Evolutionary conservation across 2,888 invertebrate species (phyloP).

Genomic region (Tenthredo distinguenda): DNA sequence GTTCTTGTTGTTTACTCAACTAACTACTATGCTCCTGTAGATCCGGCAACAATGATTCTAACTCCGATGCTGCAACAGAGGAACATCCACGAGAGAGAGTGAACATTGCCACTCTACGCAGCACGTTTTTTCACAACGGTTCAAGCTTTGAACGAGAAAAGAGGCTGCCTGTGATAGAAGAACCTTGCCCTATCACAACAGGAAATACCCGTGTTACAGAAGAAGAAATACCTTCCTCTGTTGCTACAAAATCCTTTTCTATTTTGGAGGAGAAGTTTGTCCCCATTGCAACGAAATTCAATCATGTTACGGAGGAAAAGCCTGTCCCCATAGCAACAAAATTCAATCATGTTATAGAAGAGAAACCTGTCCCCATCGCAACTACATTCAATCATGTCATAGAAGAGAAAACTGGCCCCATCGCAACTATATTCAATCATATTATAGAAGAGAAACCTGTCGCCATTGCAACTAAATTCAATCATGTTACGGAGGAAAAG

Average conservation of each 20-base stretch:
- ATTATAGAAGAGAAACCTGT: background rate
- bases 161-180: slow-evolving; percentile 72
- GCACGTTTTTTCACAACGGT: slow-evolving; percentile 79
- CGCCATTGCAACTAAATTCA: background rate
- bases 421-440: background rate
- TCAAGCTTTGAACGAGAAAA: slow-evolving; percentile 68
- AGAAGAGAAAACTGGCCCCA: background rate
- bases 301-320: background rate
- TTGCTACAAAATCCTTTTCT: background rate
- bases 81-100: slow-evolving; percentile 76
- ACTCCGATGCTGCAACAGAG: slow-evolving; percentile 53
- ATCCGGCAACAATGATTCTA: slow-evolving; percentile 29
- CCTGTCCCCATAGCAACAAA: background rate
- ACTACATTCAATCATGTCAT: background rate
- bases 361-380: background rate
- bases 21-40: slow-evolving; percentile 8
- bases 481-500: background rate
- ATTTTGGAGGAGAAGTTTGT: background rate
- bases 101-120: slow-evolving; percentile 79
- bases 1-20: background rate
- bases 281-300: background rate
- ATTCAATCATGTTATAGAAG: background rate
- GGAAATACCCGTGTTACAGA: background rate
- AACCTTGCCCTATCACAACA: slow-evolving; percentile 65
- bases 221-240: background rate